Evolutionary conservation across 2,797 vertebrate species (phyloP).

Genomic region (Glyptemys insculpta): DNA sequence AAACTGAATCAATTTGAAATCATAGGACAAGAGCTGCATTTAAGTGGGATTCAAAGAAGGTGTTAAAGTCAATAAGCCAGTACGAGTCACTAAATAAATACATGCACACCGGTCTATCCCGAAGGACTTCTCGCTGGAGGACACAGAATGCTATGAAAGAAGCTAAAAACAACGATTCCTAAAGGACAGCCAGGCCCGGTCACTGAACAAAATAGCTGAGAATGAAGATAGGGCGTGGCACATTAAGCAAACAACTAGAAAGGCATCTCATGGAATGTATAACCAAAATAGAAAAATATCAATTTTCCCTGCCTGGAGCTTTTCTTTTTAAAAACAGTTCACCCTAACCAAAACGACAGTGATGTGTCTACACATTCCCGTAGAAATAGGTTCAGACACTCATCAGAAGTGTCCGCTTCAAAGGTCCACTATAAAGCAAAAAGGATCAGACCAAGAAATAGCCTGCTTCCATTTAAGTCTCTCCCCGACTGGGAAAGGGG

Average conservation of each 20-base stretch:
- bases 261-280: rapidly evolving
- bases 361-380: background rate
- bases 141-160: background rate
- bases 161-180: constrained; percentile 22
- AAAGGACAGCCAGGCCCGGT: background rate
- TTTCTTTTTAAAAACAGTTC: background rate
- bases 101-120: constrained; percentile 14
- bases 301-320: background rate
- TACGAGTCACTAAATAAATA: constrained; percentile 23
- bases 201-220: background rate
- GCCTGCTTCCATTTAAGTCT: background rate
- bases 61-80: constrained; percentile 38
- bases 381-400: background rate
- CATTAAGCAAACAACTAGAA: background rate
- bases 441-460: rapidly evolving
- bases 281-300: rapidly evolving
- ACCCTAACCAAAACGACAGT: rapidly evolving
- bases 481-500: rapidly evolving
- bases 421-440: background rate
- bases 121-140: constrained; percentile 27
- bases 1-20: constrained; percentile 30
- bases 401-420: background rate
- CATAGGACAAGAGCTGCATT: constrained; percentile 3
- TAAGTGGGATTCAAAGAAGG: constrained; percentile 40
- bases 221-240: background rate